Conservation (phyloP, 2,888 invertebrate genomes). For the Hybos culiciformis region DNA sequence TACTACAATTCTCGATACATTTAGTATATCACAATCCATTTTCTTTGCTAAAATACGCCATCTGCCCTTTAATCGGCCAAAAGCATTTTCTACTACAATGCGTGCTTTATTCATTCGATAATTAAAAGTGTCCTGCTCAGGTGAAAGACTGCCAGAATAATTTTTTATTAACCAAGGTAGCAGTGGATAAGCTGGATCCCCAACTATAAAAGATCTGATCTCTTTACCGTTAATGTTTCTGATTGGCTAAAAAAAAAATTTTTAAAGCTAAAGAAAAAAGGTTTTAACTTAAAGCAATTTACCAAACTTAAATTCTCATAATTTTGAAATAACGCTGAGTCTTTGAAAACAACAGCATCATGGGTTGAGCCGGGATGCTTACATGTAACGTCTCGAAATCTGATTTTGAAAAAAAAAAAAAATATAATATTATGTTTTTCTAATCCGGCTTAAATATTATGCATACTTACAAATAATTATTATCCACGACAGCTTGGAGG, state of each 20-base stretch:
- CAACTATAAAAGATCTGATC: conserved; percentile 15
- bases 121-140: conserved; percentile 18
- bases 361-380: not conserved
- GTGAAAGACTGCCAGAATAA: conserved; percentile 8
- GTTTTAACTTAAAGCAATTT: not conserved
- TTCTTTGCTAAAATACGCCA: conserved; percentile 18
- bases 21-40: conserved; percentile 15
- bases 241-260: not conserved
- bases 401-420: not conserved
- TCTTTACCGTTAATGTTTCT: conserved; percentile 5
- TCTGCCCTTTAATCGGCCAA: conserved; percentile 20
- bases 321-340: not conserved
- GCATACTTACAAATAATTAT: no score
- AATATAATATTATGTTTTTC: not conserved
- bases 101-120: conserved; percentile 12
- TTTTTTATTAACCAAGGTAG: conserved; percentile 17
- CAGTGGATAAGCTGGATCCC: conserved; percentile 17
- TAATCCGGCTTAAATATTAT: no score
- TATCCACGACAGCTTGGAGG: not conserved
- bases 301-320: not conserved
- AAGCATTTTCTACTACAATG: conserved; percentile 16
- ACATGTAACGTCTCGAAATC: not conserved
- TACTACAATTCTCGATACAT: conserved; percentile 16
- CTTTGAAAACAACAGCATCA: not conserved
- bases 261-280: not conserved